phyloP scores from a whole-genome alignment of 1,140 invertebrate genomes.

The Diuraphis noxia region DNA sequence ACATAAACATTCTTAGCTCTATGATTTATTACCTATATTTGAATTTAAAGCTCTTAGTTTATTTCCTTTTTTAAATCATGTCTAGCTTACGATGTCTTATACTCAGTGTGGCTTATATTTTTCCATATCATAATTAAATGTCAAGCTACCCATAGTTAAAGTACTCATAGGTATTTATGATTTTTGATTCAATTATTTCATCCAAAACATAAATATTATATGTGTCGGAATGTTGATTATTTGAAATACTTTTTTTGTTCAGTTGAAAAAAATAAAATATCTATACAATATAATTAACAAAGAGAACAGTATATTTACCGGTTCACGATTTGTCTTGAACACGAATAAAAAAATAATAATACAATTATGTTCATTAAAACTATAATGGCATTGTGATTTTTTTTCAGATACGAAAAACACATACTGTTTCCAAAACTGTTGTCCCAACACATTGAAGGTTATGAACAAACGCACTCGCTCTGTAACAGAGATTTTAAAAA shows the following conservation, averaged over 20 bases:
- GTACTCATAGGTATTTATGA: not conserved
- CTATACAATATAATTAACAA: not conserved
- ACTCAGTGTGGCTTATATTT: not conserved
- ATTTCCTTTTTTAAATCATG: not conserved
- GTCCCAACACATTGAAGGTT: slow-evolving; percentile 81
- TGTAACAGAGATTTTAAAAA: slow-evolving; percentile 88
- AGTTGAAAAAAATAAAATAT: not conserved
- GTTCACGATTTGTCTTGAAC: not conserved
- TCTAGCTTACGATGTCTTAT: not conserved
- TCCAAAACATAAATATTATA: not conserved
- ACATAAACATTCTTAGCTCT: not conserved
- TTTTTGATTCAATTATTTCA: not conserved
- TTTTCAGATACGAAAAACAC: slow-evolving; percentile 76
- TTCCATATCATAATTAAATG: not conserved
- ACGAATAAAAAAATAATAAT: not conserved
- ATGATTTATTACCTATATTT: not conserved
- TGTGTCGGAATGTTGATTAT: not conserved
- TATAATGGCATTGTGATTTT: not conserved
- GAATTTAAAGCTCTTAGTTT: not conserved
- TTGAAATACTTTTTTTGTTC: not conserved
- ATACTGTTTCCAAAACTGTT: slow-evolving; percentile 89
- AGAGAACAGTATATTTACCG: not conserved
- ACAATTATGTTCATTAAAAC: not conserved
- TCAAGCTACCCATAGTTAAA: not conserved
- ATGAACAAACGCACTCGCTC: slow-evolving; percentile 77